Evolutionary conservation across 2,113 vertebrate genomes (phyloP).

Genomic region (Telmatochromis bifrenatus): DNA sequence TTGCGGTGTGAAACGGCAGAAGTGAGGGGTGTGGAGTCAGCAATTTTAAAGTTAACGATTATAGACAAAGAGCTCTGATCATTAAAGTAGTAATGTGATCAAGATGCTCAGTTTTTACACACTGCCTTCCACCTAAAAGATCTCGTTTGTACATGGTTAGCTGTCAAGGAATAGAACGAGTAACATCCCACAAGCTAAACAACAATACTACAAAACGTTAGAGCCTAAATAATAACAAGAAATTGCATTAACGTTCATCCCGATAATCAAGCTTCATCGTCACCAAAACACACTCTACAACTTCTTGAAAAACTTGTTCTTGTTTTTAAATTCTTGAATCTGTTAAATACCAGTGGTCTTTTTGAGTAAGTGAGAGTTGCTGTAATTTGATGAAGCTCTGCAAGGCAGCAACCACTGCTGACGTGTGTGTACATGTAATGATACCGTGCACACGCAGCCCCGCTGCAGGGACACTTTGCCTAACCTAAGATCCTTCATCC

Average conservation of each 20-base stretch:
- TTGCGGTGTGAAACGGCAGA: constrained; percentile 24
- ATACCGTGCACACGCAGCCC: constrained; percentile 34
- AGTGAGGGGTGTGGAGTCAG: constrained; percentile 9
- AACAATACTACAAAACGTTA: not conserved
- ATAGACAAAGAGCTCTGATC: constrained; percentile 44
- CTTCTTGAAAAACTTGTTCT: not conserved
- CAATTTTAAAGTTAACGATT: constrained; percentile 28
- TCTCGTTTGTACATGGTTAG: not conserved
- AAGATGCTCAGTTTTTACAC: constrained; percentile 33
- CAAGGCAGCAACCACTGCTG: not conserved
- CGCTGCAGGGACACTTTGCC: constrained; percentile 47
- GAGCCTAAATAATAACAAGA: not conserved
- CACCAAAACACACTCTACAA: not conserved
- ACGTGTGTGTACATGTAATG: not conserved
- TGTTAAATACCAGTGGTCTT: not conserved
- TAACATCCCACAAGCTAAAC: not conserved
- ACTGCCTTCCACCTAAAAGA: constrained; percentile 45
- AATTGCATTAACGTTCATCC: not conserved
- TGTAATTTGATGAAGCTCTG: constrained; percentile 25
- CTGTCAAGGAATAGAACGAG: not conserved
- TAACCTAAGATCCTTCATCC: constrained; percentile 23
- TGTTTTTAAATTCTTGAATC: not conserved
- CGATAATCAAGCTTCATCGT: not conserved
- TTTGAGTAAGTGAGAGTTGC: not conserved
- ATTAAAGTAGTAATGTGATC: constrained; percentile 53